Evolutionary conservation across 1,140 invertebrate species (phyloP), one percentile per base, ranked within the genome.

Genomic region (Caenorhabditis tropicalis): DNA sequence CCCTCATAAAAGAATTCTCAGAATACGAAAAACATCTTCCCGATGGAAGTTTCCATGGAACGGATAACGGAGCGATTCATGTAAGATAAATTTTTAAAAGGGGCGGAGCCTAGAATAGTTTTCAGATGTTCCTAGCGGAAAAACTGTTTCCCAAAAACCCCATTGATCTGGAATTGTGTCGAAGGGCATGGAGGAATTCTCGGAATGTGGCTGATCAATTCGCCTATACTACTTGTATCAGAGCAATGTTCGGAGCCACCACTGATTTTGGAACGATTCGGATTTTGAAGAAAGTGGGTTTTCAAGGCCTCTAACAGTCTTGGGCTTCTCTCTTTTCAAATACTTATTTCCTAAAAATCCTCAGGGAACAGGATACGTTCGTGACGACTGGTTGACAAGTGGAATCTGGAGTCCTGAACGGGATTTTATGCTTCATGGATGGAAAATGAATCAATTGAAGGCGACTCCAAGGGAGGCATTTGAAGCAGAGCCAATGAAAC

Each of bases 31-130:
- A 9, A 16, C 24, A 48, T 0, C 70, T 83, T 1, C 82, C 82
- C 10, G 21, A 46, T 5, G 39, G 39, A 5, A 74, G 58, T 19
- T 49, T 6, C 19, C 82, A 83, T n/a, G 82, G 82, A 49, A 79
- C 82, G 15, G 82, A 83, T 36, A 83, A 83, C 79, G 82, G 82
- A 2, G 82, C 58, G 9, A 19, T 83, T 15, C 82, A 83, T 58
- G 82, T 82, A 16, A 82, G 24, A n/a, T n/a, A n/a, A n/a, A n/a
- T 58, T 81, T 21, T 31, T 10, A n/a, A 21, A 10, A n/a, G n/a
- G n/a, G n/a, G n/a, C n/a, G n/a, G n/a, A n/a, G 39, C 12, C 39
- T 43, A 6, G 39, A 43, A 49, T 2, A 36, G 0, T 24, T 24
- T 81, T 81, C 39, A 81, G 79, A 24, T 48, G 21, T 82, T 49